Conservation (phyloP, 2,797 vertebrate species). For the Galagoides demidoff region DNA sequence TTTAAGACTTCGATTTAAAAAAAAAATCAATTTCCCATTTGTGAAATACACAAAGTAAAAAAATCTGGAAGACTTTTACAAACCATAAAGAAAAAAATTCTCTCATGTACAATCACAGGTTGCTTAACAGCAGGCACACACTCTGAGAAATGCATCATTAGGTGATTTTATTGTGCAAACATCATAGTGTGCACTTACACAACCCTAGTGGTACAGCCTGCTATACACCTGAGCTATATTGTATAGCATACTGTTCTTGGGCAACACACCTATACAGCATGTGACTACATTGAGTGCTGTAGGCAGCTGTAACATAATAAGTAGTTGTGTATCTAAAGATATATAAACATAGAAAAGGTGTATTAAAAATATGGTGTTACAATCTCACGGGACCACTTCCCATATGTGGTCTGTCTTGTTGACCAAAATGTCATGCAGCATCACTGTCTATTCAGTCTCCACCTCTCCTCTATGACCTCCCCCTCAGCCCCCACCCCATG, state of each 20-base stretch:
- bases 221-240: background rate
- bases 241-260: background rate
- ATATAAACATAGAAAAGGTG: background rate
- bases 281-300: background rate
- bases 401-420: background rate
- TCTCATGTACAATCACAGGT: background rate
- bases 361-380: background rate
- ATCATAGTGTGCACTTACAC: background rate
- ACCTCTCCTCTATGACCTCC: background rate
- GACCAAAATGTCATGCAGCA: background rate
- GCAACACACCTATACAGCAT: background rate
- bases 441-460: background rate
- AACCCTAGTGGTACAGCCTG: too few species aligned
- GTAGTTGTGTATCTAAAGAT: background rate
- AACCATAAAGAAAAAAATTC: background rate
- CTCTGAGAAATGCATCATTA: background rate
- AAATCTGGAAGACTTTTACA: conserved; percentile 19
- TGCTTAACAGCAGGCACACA: background rate
- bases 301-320: background rate
- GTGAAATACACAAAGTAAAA: conserved; percentile 50
- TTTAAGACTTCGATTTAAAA: background rate
- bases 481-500: rapidly evolving
- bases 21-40: conserved; percentile 20
- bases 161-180: background rate
- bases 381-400: background rate